Evolutionary conservation across 2,888 invertebrate species (phyloP), one percentile per base, ranked within the genome.

Genomic region (Nymphalis polychloros): DNA sequence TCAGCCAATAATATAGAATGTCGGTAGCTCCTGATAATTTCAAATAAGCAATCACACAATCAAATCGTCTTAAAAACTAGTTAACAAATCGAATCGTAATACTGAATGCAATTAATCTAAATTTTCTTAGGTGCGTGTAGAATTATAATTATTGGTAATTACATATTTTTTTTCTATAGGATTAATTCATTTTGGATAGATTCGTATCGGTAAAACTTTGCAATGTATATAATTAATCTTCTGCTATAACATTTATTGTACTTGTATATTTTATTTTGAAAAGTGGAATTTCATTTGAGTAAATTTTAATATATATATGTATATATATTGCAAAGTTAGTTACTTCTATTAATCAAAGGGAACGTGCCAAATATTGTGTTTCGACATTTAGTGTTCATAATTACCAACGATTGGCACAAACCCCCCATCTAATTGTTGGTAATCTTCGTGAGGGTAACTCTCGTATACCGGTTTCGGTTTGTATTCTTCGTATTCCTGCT

Each of bases 321-420:
- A 57, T n/a, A 35, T 57, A 57, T 41, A 41, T 19, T 19, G 35
- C 57, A 57, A 41, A 57, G 57, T 35, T 57, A 10, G 8, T 8
- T 41, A 19, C 0, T 41, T 57, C 8, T 35, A n/a, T 19, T 8
- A 4, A 19, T 41, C 16, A 52, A 59, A 46, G 52, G 41, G 27
- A 55, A 27, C 13, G 63, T 27, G n/a, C 23, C 10, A 52, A 8
- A 19, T 48, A 19, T 19, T 31, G 13, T 46, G 8, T 46, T 16
- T 31, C 5, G 27, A 10, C 17, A n/a, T 7, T 71, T 81, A 87
- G 68, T 89, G 89, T 59, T 84, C 82, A 55, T 77, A 89, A 0
- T 84, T 86, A 0, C 81, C 88, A 0, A 79, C 77, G 0, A 88
- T 77, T 0, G 92, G 90, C 0, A 85, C 82, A 50, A 89, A 92